phyloP scores from a whole-genome alignment of 2,888 invertebrate genomes.

The Stenodera caucasica region DNA sequence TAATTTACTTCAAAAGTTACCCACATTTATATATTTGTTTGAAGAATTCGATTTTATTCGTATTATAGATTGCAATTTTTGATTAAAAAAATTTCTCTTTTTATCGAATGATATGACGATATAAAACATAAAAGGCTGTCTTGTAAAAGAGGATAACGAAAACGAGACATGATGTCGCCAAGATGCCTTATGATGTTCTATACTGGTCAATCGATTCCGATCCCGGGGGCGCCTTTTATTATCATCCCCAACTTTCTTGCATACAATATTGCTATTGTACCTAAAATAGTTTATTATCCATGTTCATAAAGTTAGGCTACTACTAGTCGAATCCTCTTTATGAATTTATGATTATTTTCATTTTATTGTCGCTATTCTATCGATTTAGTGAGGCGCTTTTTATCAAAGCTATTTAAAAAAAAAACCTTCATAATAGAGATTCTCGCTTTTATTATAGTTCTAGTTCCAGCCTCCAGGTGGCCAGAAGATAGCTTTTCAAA shows the following conservation, averaged over 20 bases:
- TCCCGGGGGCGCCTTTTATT: neutral
- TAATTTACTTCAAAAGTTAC: neutral
- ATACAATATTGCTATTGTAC: neutral
- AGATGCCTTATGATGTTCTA: neutral
- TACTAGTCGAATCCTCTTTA: too few species aligned
- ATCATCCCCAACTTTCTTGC: neutral
- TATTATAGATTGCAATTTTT: neutral
- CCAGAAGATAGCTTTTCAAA: conserved; percentile 3
- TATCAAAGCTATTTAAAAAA: too few species aligned
- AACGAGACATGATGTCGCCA: neutral
- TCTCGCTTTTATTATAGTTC: too few species aligned
- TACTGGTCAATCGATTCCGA: neutral
- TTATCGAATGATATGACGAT: neutral
- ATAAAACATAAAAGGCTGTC: neutral
- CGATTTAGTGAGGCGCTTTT: too few species aligned
- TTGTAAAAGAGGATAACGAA: neutral
- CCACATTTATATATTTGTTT: neutral
- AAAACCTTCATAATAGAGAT: too few species aligned
- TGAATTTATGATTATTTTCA: neutral
- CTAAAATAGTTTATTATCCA: neutral
- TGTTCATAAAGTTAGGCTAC: too few species aligned
- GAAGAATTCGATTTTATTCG: neutral
- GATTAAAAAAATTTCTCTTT: neutral
- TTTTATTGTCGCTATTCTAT: neutral
- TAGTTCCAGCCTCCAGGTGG: neutral